Base-by-base conservation (phyloP, 2,888 invertebrate genomes). In the Microctonus aethiopoides region DNA sequence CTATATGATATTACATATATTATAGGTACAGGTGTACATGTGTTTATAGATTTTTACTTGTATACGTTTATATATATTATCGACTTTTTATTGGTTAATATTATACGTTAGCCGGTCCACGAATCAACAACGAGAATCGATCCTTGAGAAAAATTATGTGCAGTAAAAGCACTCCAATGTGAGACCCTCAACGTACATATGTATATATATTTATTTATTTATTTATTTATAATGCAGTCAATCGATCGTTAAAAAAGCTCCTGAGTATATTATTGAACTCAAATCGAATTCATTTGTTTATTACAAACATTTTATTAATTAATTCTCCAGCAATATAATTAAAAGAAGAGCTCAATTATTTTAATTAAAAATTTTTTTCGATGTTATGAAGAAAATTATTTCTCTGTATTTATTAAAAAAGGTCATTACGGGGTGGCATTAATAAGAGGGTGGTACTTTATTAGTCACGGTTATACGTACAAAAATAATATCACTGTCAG, bases 51-150 rank as follows among this genome's bases (percentile, higher is more conserved):
- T 54, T 26, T 24, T 9, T 26, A 24, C 26, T 16, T 57, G 4
- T 16, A 26, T 13, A 26, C 24, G 51, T 24, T 20, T 52, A 5
- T 24, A 5, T 24, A 29, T 34, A 32, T 57, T n/a, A n/a, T n/a
- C n/a, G 32, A 16, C n/a, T 32, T 57, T 26, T 26, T 26, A 54
- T 54, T 54, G 54, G 24, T 54, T 26, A 1, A 32, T 34, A 29
- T 46, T 46, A 46, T 16, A n/a, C 16, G 20, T 20, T 16, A 57
- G 57, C 16, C 16, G 32, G 57, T 29, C 16, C 20, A 29, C 34
- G 32, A 57, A 57, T 57, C 57, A 57, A 16, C 57, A 29, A 34
- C 34, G 34, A n/a, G 32, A 57, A 57, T 57, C 57, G 57, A 57
- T 57, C 34, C 7, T 26, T 16, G n/a, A 9, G n/a, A 57, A 57